phyloP scores from a whole-genome alignment of 2,888 invertebrate species.

The Drosophila neutralis region DNA sequence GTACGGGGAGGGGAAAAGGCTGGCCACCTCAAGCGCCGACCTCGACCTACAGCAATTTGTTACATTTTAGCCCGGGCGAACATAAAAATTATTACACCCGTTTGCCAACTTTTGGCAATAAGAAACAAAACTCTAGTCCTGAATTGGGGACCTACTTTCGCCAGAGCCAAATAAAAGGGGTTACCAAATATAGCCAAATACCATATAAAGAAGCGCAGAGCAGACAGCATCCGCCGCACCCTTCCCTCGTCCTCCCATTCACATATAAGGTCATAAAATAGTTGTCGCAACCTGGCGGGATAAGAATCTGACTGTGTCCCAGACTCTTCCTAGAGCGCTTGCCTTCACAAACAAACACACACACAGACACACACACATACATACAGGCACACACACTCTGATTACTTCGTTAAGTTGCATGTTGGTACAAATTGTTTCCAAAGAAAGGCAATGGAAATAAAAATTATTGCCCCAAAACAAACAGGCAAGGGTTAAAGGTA shows the following conservation, averaged over 20 bases:
- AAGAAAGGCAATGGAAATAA: constrained; percentile 78
- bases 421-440: constrained; percentile 80
- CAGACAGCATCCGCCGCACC: constrained; percentile 12
- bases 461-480: constrained; percentile 69
- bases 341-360: constrained; percentile 13
- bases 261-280: constrained; percentile 76
- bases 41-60: constrained; percentile 66
- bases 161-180: constrained; percentile 55
- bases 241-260: constrained; percentile 17
- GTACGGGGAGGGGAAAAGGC: not conserved
- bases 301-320: constrained; percentile 68
- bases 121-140: constrained; percentile 41
- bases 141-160: constrained; percentile 59
- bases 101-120: constrained; percentile 46
- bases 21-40: constrained; percentile 26
- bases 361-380: constrained; percentile 21
- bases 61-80: constrained; percentile 54
- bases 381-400: constrained; percentile 40
- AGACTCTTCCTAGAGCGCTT: constrained; percentile 31
- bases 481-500: constrained; percentile 74
- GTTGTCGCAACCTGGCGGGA: constrained; percentile 77
- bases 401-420: constrained; percentile 78
- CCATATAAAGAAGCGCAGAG: constrained; percentile 60
- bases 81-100: constrained; percentile 59
- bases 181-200: constrained; percentile 69